Evolutionary conservation across 2,888 invertebrate species (phyloP), one percentile per base, ranked within the genome.

Genomic region (Andricus curvator): DNA sequence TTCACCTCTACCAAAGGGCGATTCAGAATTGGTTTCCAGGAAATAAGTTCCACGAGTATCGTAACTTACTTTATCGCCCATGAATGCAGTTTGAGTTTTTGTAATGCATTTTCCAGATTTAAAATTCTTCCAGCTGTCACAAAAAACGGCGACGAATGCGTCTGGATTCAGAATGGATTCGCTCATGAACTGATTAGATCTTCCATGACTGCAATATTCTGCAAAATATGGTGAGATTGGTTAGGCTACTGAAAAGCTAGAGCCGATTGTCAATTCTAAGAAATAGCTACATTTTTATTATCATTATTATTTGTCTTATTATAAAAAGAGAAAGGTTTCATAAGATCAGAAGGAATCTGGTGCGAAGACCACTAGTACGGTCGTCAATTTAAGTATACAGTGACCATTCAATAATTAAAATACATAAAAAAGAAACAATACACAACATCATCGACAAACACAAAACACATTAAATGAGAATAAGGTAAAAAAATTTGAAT

Each of bases 161-260:
- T 88, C 88, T 0, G 93, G 90, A 2, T 93, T 91, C n/a, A 93
- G 91, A 68, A 96, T 95, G 5, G 96, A 96, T 89, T 96, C 96
- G 0, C 93, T 94, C 90, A 95, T 96, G 86, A 94, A 95, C 83
- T 93, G 90, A 88, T 94, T 94, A 1, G 96, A 94, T 79, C 95
- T 94, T 0, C 94, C 94, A 90, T 96, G 96, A 88, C 96, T 96
- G 92, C 96, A 96, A 8, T 94, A 94, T 87, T 95, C 96, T 94
- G 92, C 76, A 93, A 93, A 87, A 44, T 44, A 56, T n/a, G 9
- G 20, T 8, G 9, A 8, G 2, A n/a, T 9, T 56, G n/a, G 9
- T 56, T 56, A 56, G 56, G n/a, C n/a, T 56, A 56, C n/a, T n/a
- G 51, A 51, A 51, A 51, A 51, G 1, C 8, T 51, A 51, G 20